A percentile compares a stretch with the other conserved stretches of the same genome.
These are phyloP conservation scores for Morone saxatilis DNA, from an alignment of 2,113 vertebrate genomes.

Conservation along the genomic window DNA sequence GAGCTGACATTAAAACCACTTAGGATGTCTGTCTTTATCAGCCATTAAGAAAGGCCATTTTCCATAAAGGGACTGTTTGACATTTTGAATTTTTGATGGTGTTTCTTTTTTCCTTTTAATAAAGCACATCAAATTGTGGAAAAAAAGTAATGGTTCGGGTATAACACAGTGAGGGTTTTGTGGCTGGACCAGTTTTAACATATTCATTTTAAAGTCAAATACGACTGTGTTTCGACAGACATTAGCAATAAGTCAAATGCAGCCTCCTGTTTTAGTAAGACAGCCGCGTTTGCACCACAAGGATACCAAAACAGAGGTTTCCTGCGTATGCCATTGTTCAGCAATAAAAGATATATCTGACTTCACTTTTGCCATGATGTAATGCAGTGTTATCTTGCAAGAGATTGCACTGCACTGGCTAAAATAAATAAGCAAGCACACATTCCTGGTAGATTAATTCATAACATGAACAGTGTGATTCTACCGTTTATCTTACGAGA, in stretches of 20 bases:
- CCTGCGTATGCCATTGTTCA: not conserved
- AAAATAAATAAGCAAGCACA: not conserved
- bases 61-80: conserved; percentile 51
- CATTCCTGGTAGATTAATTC: not conserved
- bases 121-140: conserved; percentile 1
- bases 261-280: not conserved
- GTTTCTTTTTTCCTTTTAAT: conserved; percentile 26
- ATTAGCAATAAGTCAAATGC: not conserved
- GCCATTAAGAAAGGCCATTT: conserved; percentile 40
- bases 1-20: conserved; percentile 62
- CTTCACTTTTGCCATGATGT: not conserved
- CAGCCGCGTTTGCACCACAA: not conserved
- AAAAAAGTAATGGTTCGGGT: not conserved
- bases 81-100: conserved; percentile 57
- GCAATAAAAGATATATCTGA: not conserved
- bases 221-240: not conserved
- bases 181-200: not conserved
- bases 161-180: not conserved
- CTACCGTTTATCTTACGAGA: not conserved
- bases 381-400: not conserved
- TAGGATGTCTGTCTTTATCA: conserved; percentile 60
- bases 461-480: too few relatives aligned
- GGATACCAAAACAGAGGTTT: not conserved
- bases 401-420: not conserved
- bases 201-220: not conserved